Base-by-base conservation (phyloP, 2,113 vertebrate genomes). In the Seriola rivoliana region DNA sequence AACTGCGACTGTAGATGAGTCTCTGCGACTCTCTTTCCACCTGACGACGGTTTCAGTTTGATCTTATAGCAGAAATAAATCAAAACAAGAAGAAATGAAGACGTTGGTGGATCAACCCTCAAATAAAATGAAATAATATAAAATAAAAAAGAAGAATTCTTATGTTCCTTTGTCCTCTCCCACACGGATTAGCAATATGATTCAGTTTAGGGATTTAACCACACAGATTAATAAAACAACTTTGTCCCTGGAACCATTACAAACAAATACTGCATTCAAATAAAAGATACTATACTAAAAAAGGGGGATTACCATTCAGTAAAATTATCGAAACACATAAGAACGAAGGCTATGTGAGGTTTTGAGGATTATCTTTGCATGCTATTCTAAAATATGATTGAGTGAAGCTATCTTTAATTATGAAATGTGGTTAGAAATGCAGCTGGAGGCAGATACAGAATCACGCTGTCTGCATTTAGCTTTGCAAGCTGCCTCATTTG, bases 341-440 rank as follows among this genome's bases (percentile, higher is more conserved):
- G 68, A 55, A 79, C 10, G 19, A 62, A 23, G 11, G 60, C 55
- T 36, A 16, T 67, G 58, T 40, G 71, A 44, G 78, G 69, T 54
- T 80, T 72, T 50, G 78, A 57, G 81, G 80, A 93, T 90, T 89
- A 90, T 87, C 66, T 82, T 34, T 57, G 81, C 54, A 62, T 23
- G 67, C 34, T 21, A 12, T 67, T 78, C 57, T 52, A 38, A 75
- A 85, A 78, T 65, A 60, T 62, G 75, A 88, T 60, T 67, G 71
- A 79, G 81, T 62, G 67, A 82, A 85, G 71, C 71, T 88, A 84
- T 75, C 48, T 77, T 58, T 29, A 76, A 81, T 82, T 54, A 44
- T 71, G 58, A 85, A 80, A 82, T 77, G 80, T 54, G 50, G 16
- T 7, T 69, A 54, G 32, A 73, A 14, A 36, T 71, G 71, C 58